Percentiles rank a stretch among this genome's conserved stretches.
phyloP scores from a whole-genome alignment of 2,797 vertebrate species.

The Gymnodraco acuticeps region DNA sequence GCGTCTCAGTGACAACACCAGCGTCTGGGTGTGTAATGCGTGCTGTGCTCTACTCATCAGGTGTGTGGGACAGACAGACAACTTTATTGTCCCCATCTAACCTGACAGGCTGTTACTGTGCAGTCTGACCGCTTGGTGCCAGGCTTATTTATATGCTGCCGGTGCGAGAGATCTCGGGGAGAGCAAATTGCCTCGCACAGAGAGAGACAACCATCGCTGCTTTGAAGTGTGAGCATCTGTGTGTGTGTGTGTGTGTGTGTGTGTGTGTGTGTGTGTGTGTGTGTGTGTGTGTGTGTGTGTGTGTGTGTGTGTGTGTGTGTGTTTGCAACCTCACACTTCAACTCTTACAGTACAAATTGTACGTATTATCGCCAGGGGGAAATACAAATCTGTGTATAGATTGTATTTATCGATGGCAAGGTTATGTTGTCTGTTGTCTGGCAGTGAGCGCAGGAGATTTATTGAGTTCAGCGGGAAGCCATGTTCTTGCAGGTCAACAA shows the following conservation, averaged over 20 bases:
- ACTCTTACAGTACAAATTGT: constrained; percentile 44
- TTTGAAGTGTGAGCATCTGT: constrained; percentile 72
- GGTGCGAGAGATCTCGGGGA: constrained; percentile 71
- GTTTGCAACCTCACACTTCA: constrained; percentile 39
- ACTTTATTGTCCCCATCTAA: constrained; percentile 76
- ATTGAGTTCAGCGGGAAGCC: constrained; percentile 39
- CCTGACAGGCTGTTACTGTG: constrained; percentile 74
- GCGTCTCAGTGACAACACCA: constrained; percentile 49
- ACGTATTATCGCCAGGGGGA: constrained; percentile 40
- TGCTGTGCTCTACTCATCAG: constrained; percentile 46
- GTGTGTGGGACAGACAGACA: constrained; percentile 60
- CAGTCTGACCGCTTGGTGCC: constrained; percentile 61
- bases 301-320: constrained; percentile 25
- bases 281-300: constrained; percentile 30
- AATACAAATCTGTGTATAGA: constrained; percentile 39
- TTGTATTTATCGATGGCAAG: constrained; percentile 64
- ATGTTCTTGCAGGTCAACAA: constrained; percentile 57
- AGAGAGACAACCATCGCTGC: constrained; percentile 70
- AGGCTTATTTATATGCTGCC: constrained; percentile 82
- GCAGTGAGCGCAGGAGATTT: constrained; percentile 34
- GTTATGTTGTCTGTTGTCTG: constrained; percentile 51
- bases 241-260: constrained; percentile 40
- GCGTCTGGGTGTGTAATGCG: constrained; percentile 24
- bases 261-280: constrained; percentile 31
- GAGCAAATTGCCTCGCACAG: constrained; percentile 77